Percentiles rank a stretch among this genome's conserved stretches.
These are phyloP conservation scores for Probosciger aterrimus DNA, from an alignment of 2,113 vertebrate genomes.

Conservation along the genomic window DNA sequence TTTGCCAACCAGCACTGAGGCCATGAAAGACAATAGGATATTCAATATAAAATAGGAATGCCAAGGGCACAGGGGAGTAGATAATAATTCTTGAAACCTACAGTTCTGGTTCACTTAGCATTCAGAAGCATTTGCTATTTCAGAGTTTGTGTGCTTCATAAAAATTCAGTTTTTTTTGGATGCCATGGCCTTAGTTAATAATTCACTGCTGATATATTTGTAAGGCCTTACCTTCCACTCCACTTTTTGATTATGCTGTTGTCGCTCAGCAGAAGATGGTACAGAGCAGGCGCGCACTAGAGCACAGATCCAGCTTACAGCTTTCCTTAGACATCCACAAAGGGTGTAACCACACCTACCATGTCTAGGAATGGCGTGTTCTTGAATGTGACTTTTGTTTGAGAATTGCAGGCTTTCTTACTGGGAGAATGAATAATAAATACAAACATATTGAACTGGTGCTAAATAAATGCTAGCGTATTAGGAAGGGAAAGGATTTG, in stretches of 20 bases:
- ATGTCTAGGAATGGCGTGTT: background rate
- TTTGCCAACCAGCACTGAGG: background rate
- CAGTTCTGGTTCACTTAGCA: background rate
- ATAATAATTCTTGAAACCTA: background rate
- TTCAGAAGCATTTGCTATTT: background rate
- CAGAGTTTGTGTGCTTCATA: background rate
- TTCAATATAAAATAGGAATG: background rate
- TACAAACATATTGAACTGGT: background rate
- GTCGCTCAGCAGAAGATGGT: background rate
- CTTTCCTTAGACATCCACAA: background rate
- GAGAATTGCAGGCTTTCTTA: background rate
- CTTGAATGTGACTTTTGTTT: background rate
- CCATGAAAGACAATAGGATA: background rate
- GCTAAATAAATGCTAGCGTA: background rate
- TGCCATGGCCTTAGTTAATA: background rate
- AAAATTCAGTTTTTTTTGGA: background rate
- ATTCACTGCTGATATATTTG: background rate
- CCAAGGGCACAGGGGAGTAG: background rate
- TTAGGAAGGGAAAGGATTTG: background rate
- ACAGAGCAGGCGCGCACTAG: background rate
- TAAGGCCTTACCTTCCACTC: background rate
- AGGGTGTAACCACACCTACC: background rate
- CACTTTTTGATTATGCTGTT: background rate
- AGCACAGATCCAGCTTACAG: background rate
- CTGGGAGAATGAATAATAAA: background rate